Conservation (phyloP, 2,888 invertebrate species). For the Luffia ferchaultella region DNA sequence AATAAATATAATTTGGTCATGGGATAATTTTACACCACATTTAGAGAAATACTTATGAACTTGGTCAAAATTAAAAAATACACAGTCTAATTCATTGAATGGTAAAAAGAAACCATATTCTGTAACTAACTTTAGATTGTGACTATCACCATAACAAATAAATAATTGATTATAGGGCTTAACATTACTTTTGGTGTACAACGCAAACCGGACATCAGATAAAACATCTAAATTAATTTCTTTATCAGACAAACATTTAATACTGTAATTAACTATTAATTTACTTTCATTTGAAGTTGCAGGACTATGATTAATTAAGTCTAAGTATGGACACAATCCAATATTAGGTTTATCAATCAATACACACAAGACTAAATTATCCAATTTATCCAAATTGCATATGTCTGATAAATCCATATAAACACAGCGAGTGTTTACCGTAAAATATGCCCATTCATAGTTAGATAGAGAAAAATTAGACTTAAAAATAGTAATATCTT, state of each 20-base stretch:
- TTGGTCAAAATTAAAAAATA: conserved; percentile 66
- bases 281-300: conserved; percentile 64
- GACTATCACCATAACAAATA: conserved; percentile 87
- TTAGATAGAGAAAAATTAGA: conserved; percentile 52
- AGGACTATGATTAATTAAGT: conserved; percentile 88
- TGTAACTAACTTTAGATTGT: conserved; percentile 79
- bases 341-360: conserved; percentile 69
- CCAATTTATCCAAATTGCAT: conserved; percentile 45
- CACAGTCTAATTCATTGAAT: conserved; percentile 72
- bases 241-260: conserved; percentile 31
- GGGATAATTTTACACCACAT: conserved; percentile 44
- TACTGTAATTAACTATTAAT: conserved; percentile 34
- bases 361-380: conserved; percentile 38
- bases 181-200: conserved; percentile 59
- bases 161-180: conserved; percentile 78
- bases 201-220: conserved; percentile 47
- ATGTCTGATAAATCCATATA: conserved; percentile 68
- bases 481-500: conserved; percentile 37
- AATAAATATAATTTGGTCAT: conserved; percentile 71
- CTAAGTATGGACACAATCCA: conserved; percentile 88
- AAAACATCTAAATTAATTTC: conserved; percentile 36
- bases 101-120: conserved; percentile 88
- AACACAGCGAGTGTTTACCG: conserved; percentile 86
- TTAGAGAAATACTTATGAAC: conserved; percentile 46
- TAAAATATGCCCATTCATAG: conserved; percentile 84